Evolutionary conservation across 1,140 invertebrate genomes (phyloP).

Genomic region (Drosophila auraria): DNA sequence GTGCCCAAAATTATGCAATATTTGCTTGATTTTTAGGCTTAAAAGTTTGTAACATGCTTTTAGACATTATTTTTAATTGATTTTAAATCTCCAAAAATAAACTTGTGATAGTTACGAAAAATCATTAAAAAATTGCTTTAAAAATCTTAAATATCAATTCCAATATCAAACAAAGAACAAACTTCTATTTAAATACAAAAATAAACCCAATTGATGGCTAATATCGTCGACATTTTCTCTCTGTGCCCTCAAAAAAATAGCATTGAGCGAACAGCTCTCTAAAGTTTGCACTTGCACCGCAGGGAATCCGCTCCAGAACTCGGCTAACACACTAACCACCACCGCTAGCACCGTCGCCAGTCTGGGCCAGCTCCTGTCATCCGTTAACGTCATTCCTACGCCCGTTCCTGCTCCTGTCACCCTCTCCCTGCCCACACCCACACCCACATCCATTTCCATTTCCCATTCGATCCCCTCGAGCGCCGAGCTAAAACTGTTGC

Average conservation of each 20-base stretch:
- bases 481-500: slow-evolving; percentile 72
- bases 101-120: not conserved
- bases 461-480: slow-evolving; percentile 45
- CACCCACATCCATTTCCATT: slow-evolving; percentile 14
- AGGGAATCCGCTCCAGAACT: slow-evolving; percentile 55
- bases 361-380: slow-evolving; percentile 51
- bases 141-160: not conserved
- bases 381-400: slow-evolving; percentile 21
- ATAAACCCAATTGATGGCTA: not conserved
- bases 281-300: slow-evolving; percentile 79
- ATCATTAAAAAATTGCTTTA: not conserved
- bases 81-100: too few relatives aligned
- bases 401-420: not conserved
- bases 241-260: slow-evolving; percentile 15
- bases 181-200: not conserved
- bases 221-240: not conserved
- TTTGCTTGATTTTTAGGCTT: too few relatives aligned
- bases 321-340: slow-evolving; percentile 68
- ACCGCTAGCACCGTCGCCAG: slow-evolving; percentile 52
- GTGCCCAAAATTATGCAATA: too few relatives aligned
- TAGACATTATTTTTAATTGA: too few relatives aligned
- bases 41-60: too few relatives aligned
- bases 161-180: not conserved
- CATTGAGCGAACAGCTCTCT: slow-evolving; percentile 36
- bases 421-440: slow-evolving; percentile 1